Percentiles rank a stretch among this genome's conserved stretches.
Evolutionary conservation across 2,888 invertebrate genomes (phyloP).

Genomic region (Rhamnusium bicolor): DNA sequence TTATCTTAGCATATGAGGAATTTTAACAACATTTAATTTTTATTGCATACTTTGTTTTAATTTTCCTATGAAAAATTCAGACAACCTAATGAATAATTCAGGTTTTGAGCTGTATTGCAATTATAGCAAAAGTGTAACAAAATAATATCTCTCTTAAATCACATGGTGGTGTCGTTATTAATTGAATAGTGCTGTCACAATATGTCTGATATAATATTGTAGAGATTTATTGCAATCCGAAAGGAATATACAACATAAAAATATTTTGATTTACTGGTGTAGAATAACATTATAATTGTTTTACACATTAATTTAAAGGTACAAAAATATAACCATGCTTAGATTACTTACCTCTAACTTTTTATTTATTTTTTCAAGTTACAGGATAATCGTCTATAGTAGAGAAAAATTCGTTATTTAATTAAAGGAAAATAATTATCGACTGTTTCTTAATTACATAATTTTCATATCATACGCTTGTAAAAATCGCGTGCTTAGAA

Average conservation of each 20-base stretch:
- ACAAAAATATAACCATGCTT: not conserved
- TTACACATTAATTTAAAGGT: no score
- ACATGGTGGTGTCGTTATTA: not conserved
- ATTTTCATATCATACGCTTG: constrained; percentile 17
- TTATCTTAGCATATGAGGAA: no score
- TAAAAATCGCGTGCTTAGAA: constrained; percentile 23
- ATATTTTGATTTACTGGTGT: no score
- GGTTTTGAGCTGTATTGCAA: no score
- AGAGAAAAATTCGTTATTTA: not conserved
- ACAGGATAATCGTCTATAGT: not conserved
- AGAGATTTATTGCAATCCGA: not conserved
- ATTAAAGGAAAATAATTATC: not conserved
- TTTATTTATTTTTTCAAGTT: not conserved
- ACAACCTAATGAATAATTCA: no score
- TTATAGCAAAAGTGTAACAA: no score
- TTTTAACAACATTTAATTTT: no score
- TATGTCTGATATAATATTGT: not conserved
- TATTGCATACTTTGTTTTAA: no score
- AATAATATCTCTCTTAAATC: no score
- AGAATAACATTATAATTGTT: no score
- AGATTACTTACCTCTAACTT: not conserved
- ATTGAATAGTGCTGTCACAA: not conserved
- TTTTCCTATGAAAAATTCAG: no score
- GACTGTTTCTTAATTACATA: not conserved
- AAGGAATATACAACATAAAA: no score